Evolutionary conservation across 2,888 invertebrate species (phyloP), one percentile per base, ranked within the genome.

Genomic region (Nemoura dubitans): DNA sequence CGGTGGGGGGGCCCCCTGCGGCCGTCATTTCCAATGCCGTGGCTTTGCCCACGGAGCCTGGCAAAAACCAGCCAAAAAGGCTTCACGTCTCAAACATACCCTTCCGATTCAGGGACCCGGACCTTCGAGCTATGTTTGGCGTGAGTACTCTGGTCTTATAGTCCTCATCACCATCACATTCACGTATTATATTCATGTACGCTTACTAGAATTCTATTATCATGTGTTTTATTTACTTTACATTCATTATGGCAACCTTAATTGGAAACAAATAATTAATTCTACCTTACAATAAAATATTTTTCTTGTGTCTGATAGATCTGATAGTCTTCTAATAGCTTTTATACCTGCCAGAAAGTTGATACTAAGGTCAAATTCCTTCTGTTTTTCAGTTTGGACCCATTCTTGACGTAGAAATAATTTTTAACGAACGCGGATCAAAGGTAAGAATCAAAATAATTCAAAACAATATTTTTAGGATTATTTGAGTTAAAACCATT

Each of bases 11-110:
- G 89, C 29, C 89, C 91, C 90, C 88, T 91, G 91, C 90, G 87
- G 91, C 87, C 87, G 91, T 92, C 89, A 88, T 92, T 91, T 89
- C 91, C 89, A 89, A 92, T 89, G 92, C 93, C 84, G 92, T 93
- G 89, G 93, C 91, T 87, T 91, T 91, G 91, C 87, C 86, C 42
- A 92, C 92, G 89, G 91, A 91, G 84, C 92, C 94, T 89, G 92
- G 94, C 89, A 94, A 95, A 92, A 93, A 94, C 90, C 97, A 97
- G 92, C 98, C 97, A 90, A 99, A 99, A 92, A 94, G 99, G 91
- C 95, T 99, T 90, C 99, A 99, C 93, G 99, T 99, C 91, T 99
- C 98, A 91, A 99, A 99, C 94, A 99, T 99, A 94, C 99, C 99
- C 91, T 99, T 99, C 94, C 95, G 99, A 92, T 99, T 99, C 94